Evolutionary conservation across 2,113 vertebrate species (phyloP), one percentile per base, ranked within the genome.

Genomic region (Nymphicus hollandicus): DNA sequence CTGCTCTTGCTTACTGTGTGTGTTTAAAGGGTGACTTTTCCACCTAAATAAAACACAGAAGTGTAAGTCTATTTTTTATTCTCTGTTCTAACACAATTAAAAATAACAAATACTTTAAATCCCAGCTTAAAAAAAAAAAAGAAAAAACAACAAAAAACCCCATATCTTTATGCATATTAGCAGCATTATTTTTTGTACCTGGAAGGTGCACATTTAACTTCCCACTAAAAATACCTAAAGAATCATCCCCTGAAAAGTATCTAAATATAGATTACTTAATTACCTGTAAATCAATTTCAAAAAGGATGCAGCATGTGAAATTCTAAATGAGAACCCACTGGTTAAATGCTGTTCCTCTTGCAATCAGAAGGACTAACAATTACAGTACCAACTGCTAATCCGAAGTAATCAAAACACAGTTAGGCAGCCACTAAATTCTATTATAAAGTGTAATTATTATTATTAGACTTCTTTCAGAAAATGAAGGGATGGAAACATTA

Each of bases 191-290:
- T 96, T 93, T 91, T 92, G 35, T 89, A 86, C 15, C 46, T 53
- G 31, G 73, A 81, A 95, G 94, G 28, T 72, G 37, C 71, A 66
- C 70, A 65, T 94, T 95, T 97, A 96, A 93, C 78, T 91, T 96
- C 69, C 76, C 85, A 47, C 71, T 89, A 89, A 96, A 98, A 96
- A 95, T 77, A 95, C 14, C 11, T 22, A 69, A 88, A 86, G 47
- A 93, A 89, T 88, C 73, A 86, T 88, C 24, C 15, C 43, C 78
- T 96, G 80, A 94, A 93, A 96, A 93, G 80, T 77, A 64, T 73
- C 95, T 98, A 97, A 97, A 96, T 97, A 97, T 95, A 97, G 95
- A 94, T 95, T 65, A 55, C 83, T 96, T 97, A 95, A 95, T 97
- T 97, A 96, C 95, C 87, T 93, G 61, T 81, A 83, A 94, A 98